Percentiles rank a stretch among this genome's conserved stretches.
These are phyloP conservation scores for Tachuris rubrigastra DNA, from an alignment of 2,113 vertebrate genomes.

Conservation along the genomic window DNA sequence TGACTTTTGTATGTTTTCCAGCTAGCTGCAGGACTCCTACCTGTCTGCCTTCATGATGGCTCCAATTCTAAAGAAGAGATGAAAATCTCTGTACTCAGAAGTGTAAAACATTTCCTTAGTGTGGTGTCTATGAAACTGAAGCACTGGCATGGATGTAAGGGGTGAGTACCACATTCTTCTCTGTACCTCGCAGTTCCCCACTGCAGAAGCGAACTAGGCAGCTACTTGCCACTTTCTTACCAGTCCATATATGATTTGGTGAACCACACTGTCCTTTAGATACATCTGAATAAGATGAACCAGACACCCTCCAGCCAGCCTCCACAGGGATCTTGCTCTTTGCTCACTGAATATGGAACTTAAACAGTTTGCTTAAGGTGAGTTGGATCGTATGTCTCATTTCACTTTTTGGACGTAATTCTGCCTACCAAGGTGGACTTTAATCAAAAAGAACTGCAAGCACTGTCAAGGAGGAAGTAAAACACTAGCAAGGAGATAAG, in stretches of 20 bases:
- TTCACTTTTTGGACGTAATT: background rate
- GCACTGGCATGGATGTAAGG: background rate
- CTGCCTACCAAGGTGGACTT: background rate
- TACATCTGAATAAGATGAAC: background rate
- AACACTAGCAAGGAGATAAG: slow-evolving; percentile 42
- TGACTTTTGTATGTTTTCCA: background rate
- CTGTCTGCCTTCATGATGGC: background rate
- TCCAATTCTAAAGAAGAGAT: background rate
- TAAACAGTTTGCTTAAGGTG: background rate
- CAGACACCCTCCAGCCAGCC: background rate
- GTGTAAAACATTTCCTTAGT: background rate
- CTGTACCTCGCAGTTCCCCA: background rate
- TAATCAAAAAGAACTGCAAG: slow-evolving; percentile 15
- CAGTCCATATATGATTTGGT: background rate
- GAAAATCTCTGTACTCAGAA: background rate
- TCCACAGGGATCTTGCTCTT: background rate
- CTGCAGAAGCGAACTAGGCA: background rate
- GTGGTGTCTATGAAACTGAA: background rate
- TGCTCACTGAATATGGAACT: background rate
- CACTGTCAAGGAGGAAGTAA: background rate
- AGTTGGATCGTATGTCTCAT: background rate
- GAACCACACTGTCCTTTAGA: background rate
- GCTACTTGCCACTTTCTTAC: background rate
- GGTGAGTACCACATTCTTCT: background rate
- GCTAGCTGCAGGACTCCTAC: background rate